Conservation (phyloP, 2,888 invertebrate species). For the Linnaemya vulpina region DNA sequence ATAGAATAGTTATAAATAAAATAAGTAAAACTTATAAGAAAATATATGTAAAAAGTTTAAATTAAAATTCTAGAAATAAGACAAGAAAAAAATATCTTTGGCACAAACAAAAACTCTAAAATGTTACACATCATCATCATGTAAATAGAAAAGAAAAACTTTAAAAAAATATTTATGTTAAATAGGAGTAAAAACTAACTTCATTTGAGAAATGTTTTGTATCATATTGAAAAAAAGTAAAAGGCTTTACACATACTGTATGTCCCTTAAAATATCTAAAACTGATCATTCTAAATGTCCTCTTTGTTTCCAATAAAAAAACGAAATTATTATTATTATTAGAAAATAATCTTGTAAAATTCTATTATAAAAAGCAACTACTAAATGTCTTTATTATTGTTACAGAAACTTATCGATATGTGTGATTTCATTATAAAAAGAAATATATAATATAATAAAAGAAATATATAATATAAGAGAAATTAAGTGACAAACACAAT, state of each 20-base stretch:
- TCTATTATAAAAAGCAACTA: slow-evolving; percentile 25
- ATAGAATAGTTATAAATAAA: neutral
- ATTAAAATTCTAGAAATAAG: neutral
- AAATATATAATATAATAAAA: neutral
- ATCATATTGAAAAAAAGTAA: neutral
- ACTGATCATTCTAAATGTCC: slow-evolving; percentile 29
- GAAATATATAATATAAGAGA: slow-evolving; percentile 23
- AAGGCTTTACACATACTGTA: neutral
- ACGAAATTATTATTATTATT: neutral
- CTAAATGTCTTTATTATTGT: slow-evolving; percentile 56
- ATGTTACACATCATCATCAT: slow-evolving; percentile 46
- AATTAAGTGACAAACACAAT: neutral
- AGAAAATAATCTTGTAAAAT: slow-evolving; percentile 48
- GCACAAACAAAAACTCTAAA: neutral
- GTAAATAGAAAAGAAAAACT: slow-evolving; percentile 6
- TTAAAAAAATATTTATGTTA: slow-evolving; percentile 35
- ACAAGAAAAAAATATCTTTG: neutral
- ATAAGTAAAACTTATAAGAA: neutral
- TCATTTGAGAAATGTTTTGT: slow-evolving; percentile 45
- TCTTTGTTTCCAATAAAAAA: neutral
- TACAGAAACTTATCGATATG: slow-evolving; percentile 56
- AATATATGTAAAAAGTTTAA: neutral
- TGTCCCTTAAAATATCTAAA: neutral
- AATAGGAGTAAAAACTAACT: neutral
- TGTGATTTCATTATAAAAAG: slow-evolving; percentile 62